These are phyloP conservation scores for Maconellicoccus hirsutus DNA, from an alignment of 1,140 invertebrate species.

Conservation along the genomic window DNA sequence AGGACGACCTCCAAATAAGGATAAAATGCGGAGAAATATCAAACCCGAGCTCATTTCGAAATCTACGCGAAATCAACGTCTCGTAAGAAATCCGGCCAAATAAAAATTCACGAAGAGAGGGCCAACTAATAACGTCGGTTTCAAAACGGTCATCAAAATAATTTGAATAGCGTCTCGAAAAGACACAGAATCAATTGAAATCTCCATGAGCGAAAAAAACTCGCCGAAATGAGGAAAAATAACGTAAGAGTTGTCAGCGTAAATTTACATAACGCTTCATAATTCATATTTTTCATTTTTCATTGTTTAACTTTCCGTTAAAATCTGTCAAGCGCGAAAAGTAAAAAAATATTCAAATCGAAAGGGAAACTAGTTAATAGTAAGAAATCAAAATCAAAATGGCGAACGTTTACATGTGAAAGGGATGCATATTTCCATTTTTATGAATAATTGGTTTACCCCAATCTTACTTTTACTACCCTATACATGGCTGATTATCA, in stretches of 20 bases:
- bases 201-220: no score
- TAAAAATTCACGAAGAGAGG: no score
- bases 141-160: no score
- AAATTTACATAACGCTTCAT: conserved; percentile 13
- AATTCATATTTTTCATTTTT: conserved; percentile 22
- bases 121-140: no score
- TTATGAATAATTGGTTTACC: conserved; percentile 22
- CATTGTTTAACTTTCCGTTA: conserved; percentile 21
- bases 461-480: conserved; percentile 22
- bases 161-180: no score
- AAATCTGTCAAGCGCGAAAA: conserved; percentile 18
- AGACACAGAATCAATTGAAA: no score
- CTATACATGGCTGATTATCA: conserved; percentile 21
- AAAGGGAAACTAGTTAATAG: conserved; percentile 21
- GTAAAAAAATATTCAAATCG: conserved; percentile 15
- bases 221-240: neutral
- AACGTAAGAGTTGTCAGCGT: neutral
- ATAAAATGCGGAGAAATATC: no score
- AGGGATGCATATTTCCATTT: conserved; percentile 20
- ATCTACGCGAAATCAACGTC: no score
- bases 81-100: no score
- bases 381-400: conserved; percentile 19
- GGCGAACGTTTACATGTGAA: neutral
- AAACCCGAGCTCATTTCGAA: no score
- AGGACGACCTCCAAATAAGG: no score